phyloP scores from a whole-genome alignment of 2,888 invertebrate genomes.

The Pseudococcus viburni region DNA sequence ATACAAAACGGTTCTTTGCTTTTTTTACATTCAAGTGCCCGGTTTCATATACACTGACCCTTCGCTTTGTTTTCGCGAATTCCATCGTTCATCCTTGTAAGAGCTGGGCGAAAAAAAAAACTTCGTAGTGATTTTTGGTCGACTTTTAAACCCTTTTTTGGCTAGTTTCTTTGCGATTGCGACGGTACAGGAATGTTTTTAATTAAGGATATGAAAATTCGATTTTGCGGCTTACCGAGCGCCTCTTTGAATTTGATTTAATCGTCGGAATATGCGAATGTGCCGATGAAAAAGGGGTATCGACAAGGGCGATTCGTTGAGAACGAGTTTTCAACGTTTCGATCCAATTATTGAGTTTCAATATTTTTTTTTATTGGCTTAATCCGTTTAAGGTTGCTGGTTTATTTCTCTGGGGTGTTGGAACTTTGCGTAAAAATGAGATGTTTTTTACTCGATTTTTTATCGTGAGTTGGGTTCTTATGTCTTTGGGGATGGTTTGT shows the following conservation, averaged over 20 bases:
- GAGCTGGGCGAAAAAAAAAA: background rate
- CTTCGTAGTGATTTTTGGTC: slow-evolving; percentile 23
- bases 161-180: background rate
- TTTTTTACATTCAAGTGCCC: slow-evolving; percentile 4
- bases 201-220: slow-evolving; percentile 43
- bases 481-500: too few relatives aligned
- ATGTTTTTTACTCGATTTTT: too few relatives aligned
- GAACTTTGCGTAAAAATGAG: background rate
- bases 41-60: slow-evolving; percentile 12
- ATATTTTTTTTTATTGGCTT: background rate
- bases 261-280: background rate
- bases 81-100: background rate
- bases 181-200: slow-evolving; percentile 14
- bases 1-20: slow-evolving; percentile 54
- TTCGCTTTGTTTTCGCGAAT: slow-evolving; percentile 20
- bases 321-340: slow-evolving; percentile 7
- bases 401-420: background rate
- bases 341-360: background rate
- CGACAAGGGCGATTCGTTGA: background rate
- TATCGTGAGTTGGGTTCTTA: too few relatives aligned
- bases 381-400: background rate
- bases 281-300: background rate
- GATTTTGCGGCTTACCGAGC: slow-evolving; percentile 25
- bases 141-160: slow-evolving; percentile 37
- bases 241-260: background rate